Conservation (phyloP, 2,888 invertebrate genomes). For the Hydrotaea diabolus region DNA sequence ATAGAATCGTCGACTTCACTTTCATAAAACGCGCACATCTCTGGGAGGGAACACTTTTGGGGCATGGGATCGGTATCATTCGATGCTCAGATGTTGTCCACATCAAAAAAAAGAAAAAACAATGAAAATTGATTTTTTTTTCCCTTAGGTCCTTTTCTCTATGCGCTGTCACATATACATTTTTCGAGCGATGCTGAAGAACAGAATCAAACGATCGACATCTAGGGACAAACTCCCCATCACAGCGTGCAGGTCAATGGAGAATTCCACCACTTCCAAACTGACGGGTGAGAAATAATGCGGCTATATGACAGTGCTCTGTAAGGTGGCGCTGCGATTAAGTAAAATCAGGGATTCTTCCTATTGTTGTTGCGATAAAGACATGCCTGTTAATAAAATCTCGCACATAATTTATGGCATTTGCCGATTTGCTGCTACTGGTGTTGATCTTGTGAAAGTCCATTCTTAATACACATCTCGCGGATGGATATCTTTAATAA, state of each 20-base stretch:
- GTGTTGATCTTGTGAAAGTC: slow-evolving; percentile 55
- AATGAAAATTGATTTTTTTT: no score
- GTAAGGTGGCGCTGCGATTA: slow-evolving; percentile 75
- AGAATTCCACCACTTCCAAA: slow-evolving; percentile 78
- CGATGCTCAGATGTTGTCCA: no score
- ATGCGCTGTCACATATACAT: no score
- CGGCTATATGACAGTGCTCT: slow-evolving; percentile 67
- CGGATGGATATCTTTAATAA: background rate
- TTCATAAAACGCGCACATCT: no score
- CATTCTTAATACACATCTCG: background rate
- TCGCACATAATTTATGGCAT: slow-evolving; percentile 75
- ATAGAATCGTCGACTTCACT: no score
- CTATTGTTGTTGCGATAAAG: slow-evolving; percentile 73
- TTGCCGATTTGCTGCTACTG: slow-evolving; percentile 65
- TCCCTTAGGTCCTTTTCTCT: no score
- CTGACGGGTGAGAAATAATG: slow-evolving; percentile 73
- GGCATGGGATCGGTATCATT: no score
- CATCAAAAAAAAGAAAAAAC: no score
- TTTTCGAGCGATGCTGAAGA: slow-evolving; percentile 77
- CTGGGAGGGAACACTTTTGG: no score
- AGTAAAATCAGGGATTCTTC: slow-evolving; percentile 75
- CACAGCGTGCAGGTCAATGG: slow-evolving; percentile 77
- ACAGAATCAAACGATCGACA: slow-evolving; percentile 75
- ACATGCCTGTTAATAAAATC: slow-evolving; percentile 75
- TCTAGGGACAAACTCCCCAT: slow-evolving; percentile 74